phyloP scores from a whole-genome alignment of 1,140 invertebrate genomes.

The Metopolophium dirhodum region DNA sequence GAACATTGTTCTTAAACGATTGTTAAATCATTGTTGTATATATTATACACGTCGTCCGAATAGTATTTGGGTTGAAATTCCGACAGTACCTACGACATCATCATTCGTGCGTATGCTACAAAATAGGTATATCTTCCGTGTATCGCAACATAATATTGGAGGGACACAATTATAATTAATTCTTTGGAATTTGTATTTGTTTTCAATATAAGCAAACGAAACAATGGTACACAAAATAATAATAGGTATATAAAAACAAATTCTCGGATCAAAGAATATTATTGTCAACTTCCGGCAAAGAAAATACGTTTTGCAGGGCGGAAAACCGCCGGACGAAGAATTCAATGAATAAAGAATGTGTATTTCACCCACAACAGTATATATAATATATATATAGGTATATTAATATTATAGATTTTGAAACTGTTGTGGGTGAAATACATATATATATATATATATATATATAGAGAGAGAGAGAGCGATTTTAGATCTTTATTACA shows the following conservation, averaged over 20 bases:
- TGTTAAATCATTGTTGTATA: background rate
- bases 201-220: background rate
- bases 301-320: background rate
- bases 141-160: background rate
- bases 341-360: background rate
- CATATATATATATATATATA: no score
- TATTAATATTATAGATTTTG: no score
- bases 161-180: background rate
- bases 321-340: background rate
- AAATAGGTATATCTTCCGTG: background rate
- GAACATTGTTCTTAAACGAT: background rate
- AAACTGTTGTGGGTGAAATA: no score
- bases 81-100: background rate
- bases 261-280: constrained; percentile 19
- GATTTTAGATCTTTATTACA: background rate
- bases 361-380: background rate
- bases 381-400: no score
- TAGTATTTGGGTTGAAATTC: background rate
- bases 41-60: background rate
- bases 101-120: background rate
- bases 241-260: background rate
- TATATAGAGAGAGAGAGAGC: no score
- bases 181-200: background rate
- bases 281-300: background rate
- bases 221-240: background rate